Base-by-base conservation (phyloP, 2,888 invertebrate species). In the Leistus spinibarbis region DNA sequence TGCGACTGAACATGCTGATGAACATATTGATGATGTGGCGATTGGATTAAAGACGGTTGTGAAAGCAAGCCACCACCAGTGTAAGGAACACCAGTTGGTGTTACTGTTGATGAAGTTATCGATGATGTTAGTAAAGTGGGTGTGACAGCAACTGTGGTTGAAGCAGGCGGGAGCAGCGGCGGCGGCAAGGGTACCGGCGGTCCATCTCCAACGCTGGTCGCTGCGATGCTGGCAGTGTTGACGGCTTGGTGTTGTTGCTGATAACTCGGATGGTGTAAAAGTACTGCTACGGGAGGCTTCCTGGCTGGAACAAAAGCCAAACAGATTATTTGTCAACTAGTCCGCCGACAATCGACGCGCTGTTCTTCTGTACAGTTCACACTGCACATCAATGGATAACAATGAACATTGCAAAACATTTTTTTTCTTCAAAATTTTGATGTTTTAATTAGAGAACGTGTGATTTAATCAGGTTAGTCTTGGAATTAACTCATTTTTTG, bases 281-380 rank as follows among this genome's bases (percentile, higher is more conserved):
- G 80, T 82, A 85, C 84, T 85, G 86, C 85, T 88, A 88, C 86
- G 86, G 88, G 87, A 86, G 88, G 87, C 88, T 88, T 89, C 88
- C 89, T 89, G 87, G 88, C 89, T 89, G 87, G 84, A 89, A 89
- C 88, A 89, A 88, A 88, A 69, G 69, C 75, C 71, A 60, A 77
- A 77, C 70, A 57, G 75, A 71, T 76, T 76, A 77, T 70, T 77
- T 77, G 72, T 78, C 53, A 73, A 73, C 60, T 56, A 63, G 22
- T 53, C 20, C 66, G 16, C 20, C 17, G 53, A 24, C 63, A 16
- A 63, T 63, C 22, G 16, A 63, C 60, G 40, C 40, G 40, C 40
- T 40, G 40, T 40, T 40, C 40, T 24, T 4, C 40, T 40, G 40
- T 13, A 40, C 40, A 10, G 40, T n/a, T n/a, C n/a, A 62, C 10